These are phyloP conservation scores for Clarias gariepinus DNA, from an alignment of 2,113 vertebrate species.

Conservation along the genomic window DNA sequence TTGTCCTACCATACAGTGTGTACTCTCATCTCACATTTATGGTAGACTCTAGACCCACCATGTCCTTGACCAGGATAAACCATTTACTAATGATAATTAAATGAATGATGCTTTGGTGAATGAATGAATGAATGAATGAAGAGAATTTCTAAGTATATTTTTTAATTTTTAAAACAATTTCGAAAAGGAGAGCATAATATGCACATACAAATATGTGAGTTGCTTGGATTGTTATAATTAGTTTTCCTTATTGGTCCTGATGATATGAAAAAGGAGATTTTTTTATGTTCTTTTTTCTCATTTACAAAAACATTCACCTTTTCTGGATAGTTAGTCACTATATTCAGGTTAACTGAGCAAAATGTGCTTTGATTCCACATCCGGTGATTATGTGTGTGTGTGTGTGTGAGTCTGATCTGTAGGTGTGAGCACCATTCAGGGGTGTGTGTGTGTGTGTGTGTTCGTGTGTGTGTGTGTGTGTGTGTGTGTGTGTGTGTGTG, in stretches of 20 bases:
- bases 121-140: neutral
- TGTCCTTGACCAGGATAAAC: neutral
- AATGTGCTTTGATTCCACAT: neutral
- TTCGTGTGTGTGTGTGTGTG: conserved; percentile 14
- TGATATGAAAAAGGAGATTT: neutral
- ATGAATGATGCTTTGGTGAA: neutral
- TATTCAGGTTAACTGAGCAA: neutral
- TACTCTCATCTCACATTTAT: neutral
- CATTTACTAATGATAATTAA: neutral
- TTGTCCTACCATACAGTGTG: neutral
- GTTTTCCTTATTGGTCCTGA: neutral
- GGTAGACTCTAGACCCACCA: neutral
- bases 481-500: neutral
- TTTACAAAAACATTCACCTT: neutral
- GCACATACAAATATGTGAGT: neutral
- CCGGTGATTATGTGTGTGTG: conserved; percentile 25
- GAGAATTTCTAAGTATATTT: neutral
- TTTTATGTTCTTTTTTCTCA: neutral
- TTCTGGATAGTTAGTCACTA: neutral
- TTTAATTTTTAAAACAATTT: neutral
- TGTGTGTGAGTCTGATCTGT: conserved; percentile 14
- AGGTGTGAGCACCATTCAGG: neutral
- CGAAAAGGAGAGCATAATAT: neutral
- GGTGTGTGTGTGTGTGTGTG: neutral
- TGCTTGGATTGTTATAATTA: neutral